These are phyloP conservation scores for Yasuhikotakia modesta DNA, from an alignment of 2,797 vertebrate genomes.

Conservation along the genomic window DNA sequence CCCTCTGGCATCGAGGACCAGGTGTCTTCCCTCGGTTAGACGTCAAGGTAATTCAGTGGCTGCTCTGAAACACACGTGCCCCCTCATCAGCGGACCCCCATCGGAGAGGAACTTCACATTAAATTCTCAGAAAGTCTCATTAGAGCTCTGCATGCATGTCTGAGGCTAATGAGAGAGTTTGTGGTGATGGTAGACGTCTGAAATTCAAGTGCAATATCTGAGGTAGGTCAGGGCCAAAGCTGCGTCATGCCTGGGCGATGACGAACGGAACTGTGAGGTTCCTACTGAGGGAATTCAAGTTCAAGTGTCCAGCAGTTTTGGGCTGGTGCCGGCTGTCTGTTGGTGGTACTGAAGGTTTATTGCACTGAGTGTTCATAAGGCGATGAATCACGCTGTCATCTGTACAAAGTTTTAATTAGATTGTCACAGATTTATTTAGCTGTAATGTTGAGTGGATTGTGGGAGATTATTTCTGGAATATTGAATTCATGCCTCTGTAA, in stretches of 20 bases:
- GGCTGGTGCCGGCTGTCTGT: conserved; percentile 13
- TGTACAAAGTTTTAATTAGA: not conserved
- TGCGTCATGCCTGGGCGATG: conserved; percentile 65
- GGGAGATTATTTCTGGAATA: not conserved
- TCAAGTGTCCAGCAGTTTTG: conserved; percentile 61
- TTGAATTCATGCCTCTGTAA: conserved; percentile 6
- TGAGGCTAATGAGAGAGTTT: conserved; percentile 75
- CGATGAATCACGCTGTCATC: not conserved
- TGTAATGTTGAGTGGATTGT: conserved; percentile 10
- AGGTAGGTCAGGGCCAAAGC: conserved; percentile 78
- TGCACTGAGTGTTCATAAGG: too few relatives aligned
- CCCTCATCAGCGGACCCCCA: conserved; percentile 63
- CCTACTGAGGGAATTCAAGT: conserved; percentile 71
- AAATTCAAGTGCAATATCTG: conserved; percentile 77
- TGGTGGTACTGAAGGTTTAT: not conserved
- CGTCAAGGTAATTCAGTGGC: conserved; percentile 79
- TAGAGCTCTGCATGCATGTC: conserved; percentile 75
- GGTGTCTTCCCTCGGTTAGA: conserved; percentile 79
- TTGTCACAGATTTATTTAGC: conserved; percentile 2
- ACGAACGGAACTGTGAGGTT: conserved; percentile 36
- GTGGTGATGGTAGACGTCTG: conserved; percentile 79
- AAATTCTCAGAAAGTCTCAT: conserved; percentile 78
- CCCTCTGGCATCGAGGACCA: conserved; percentile 78
- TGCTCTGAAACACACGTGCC: conserved; percentile 76
- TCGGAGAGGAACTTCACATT: conserved; percentile 82